Base-by-base conservation (phyloP, 2,888 invertebrate species). In the Drosophila neonasuta region DNA sequence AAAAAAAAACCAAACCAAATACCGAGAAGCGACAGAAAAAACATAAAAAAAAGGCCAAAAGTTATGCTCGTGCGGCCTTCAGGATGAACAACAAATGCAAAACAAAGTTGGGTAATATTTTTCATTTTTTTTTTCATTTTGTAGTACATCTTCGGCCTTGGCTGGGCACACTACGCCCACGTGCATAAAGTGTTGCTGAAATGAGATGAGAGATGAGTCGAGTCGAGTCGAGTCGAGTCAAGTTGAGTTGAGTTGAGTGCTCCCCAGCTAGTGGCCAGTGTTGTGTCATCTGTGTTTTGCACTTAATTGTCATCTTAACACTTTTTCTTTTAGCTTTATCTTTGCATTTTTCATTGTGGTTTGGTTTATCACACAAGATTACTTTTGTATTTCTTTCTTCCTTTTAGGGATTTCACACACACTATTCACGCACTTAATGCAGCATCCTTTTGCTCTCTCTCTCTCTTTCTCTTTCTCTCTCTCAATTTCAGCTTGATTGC, bases 91-190 rank as follows among this genome's bases (percentile, higher is more conserved):
- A 59, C 46, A 73, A 64, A 58, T 51, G 64, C 63, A 63, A 71
- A 74, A 71, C 71, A 76, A 74, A 74, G 63, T 76, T 74, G 48
- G 58, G 57, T 58, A 66, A 71, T 50, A 69, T 24, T 24, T 24
- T 24, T 24, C 24, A 34, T 36, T 36, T 59, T 69, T 62, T 50
- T 8, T 24, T 24, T 6, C 1, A 1, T 24, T 24, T 24, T 24
- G 24, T 24, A 24, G 24, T 48, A 29, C 32, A 48, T 36, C 11
- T 56, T 32, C 45, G 49, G 58, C 74, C 74, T 77, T 75, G 68
- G 34, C 46, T 59, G 52, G 24, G 32, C 63, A 17, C 20, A 50
- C 41, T 9, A 46, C 29, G 63, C 50, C 71, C 60, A 67, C 60
- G 67, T 71, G 72, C 60, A 17, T 45, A 30, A 46, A 41, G 29